Percentiles rank a stretch among this genome's conserved stretches.
These are phyloP conservation scores for Ranitomeya variabilis DNA, from an alignment of 2,113 vertebrate species.

Conservation along the genomic window DNA sequence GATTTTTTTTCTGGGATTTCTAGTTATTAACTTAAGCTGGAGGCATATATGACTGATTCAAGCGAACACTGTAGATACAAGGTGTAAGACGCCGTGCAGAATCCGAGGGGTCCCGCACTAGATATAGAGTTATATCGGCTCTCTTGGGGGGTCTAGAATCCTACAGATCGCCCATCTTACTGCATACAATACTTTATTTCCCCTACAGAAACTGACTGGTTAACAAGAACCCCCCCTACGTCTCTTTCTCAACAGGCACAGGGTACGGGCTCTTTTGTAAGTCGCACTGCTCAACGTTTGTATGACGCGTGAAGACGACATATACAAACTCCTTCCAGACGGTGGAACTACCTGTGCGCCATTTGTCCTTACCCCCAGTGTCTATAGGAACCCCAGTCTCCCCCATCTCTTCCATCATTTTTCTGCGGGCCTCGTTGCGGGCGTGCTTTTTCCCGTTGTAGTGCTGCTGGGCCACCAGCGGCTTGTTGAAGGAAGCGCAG, in stretches of 20 bases:
- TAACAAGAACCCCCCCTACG: too few species aligned
- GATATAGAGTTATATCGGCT: not conserved
- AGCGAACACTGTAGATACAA: not conserved
- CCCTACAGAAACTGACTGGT: too few species aligned
- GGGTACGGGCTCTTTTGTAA: too few species aligned
- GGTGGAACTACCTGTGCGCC: too few species aligned
- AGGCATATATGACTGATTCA: not conserved
- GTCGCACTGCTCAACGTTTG: not conserved
- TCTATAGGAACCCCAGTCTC: slow-evolving; percentile 67
- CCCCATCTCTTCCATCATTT: slow-evolving; percentile 70
- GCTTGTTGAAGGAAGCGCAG: slow-evolving; percentile 76
- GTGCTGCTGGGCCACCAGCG: slow-evolving; percentile 76
- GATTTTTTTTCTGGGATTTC: too few species aligned
- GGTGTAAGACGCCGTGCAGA: not conserved
- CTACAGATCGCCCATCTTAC: not conserved
- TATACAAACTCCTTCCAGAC: not conserved
- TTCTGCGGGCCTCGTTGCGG: slow-evolving; percentile 74
- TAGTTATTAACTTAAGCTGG: not conserved
- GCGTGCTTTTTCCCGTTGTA: slow-evolving; percentile 83
- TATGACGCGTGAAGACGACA: not conserved
- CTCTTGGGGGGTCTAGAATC: not conserved
- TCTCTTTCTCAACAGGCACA: too few species aligned
- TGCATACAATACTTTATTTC: too few species aligned
- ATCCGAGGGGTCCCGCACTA: not conserved
- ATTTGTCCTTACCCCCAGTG: slow-evolving; percentile 58